Evolutionary conservation across 1,140 invertebrate genomes (phyloP), one percentile per base, ranked within the genome.

Genomic region (Pachypeltis micranthus): DNA sequence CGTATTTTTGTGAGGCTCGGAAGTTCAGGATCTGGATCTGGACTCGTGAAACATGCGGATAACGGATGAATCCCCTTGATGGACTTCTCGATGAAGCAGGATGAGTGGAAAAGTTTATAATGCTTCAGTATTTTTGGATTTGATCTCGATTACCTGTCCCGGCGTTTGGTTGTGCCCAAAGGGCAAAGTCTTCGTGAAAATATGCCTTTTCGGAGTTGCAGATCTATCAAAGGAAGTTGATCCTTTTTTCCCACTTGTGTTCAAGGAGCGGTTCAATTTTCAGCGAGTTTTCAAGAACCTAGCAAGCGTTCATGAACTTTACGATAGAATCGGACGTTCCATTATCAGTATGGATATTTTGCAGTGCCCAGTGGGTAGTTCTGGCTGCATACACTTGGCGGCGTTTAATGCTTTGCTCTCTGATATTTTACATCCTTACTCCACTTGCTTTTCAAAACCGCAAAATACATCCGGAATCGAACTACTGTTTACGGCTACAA

Each of bases 121-220:
- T 25, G 57, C 31, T 12, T 19, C 57, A n/a, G n/a, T 59, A n/a
- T 34, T 23, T 27, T 19, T 59, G 26, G 57, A 59, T 25, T 16
- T 59, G 12, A n/a, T 23, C 1, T 29, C 57, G 84, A 76, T 86
- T 26, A 82, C 82, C 65, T 86, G 85, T 75, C 85, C 85, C 10
- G 85, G 85, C 28, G 85, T 86, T 27, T 86, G 84, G 83, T 68
- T 87, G 1, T 86, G 85, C 73, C 81, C 83, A 59, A 85, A 83
- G 73, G 85, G 85, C 1, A 79, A 80, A 70, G 78, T 86, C 10
- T 81, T 80, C 1, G 70, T 86, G 23, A 77, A 78, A 67, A 75
- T 86, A 19, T 78, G 77, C 65, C 78, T 79, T 31, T 71, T 87
- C 12, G 80, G 81, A 12, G 80, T 78, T 1, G 79, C 75, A 64